These are phyloP conservation scores for Nymphalis c-album DNA, from an alignment of 2,888 invertebrate genomes.

Conservation along the genomic window DNA sequence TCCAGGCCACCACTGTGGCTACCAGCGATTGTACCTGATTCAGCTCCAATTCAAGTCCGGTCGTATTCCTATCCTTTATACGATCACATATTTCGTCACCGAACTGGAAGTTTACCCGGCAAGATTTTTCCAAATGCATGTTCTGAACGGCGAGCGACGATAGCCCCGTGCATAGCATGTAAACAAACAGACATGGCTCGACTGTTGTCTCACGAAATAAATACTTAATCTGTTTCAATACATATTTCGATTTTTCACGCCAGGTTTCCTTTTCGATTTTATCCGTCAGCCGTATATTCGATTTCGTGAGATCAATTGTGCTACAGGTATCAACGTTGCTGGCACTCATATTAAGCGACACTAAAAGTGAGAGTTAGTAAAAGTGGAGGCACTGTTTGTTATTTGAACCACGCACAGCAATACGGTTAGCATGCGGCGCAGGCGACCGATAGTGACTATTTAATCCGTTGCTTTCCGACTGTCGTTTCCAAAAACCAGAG, in stretches of 20 bases:
- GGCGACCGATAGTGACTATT: constrained; percentile 59
- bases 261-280: constrained; percentile 51
- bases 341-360: constrained; percentile 57
- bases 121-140: constrained; percentile 82
- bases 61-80: constrained; percentile 66
- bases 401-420: constrained; percentile 59
- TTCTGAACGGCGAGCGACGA: constrained; percentile 83
- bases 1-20: constrained; percentile 80
- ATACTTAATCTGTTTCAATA: constrained; percentile 63
- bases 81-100: constrained; percentile 79
- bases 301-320: constrained; percentile 63
- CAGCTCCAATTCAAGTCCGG: constrained; percentile 66
- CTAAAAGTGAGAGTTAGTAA: constrained; percentile 67
- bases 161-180: constrained; percentile 83
- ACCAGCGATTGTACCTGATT: constrained; percentile 75
- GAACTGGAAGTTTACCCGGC: constrained; percentile 77
- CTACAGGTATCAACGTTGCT: constrained; percentile 56
- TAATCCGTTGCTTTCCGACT: constrained; percentile 65
- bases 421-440: constrained; percentile 50
- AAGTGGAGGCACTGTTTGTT: constrained; percentile 51
- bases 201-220: constrained; percentile 78
- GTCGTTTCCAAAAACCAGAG: constrained; percentile 73
- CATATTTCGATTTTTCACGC: constrained; percentile 61
- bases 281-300: constrained; percentile 64
- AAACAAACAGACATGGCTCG: constrained; percentile 84